phyloP scores from a whole-genome alignment of 2,797 vertebrate species.

The Sciaenops ocellatus region DNA sequence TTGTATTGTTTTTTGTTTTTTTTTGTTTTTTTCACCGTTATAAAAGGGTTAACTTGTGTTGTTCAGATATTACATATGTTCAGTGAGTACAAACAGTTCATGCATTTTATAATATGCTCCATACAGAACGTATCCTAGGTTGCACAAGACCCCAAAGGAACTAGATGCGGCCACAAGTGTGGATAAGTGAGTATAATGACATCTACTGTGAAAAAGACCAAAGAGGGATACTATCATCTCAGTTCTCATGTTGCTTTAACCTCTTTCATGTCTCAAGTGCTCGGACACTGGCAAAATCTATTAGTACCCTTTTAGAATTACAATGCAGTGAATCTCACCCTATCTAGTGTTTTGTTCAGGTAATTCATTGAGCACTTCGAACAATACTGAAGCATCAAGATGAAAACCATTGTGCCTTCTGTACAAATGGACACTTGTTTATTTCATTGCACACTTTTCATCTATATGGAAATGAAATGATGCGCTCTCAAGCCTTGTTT shows the following conservation, averaged over 20 bases:
- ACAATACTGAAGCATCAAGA: slow-evolving; percentile 81
- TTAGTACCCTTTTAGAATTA: slow-evolving; percentile 78
- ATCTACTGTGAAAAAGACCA: slow-evolving; percentile 72
- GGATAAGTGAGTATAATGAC: slow-evolving; percentile 69
- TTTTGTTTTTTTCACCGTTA: background rate
- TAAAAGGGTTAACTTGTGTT: background rate
- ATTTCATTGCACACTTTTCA: slow-evolving; percentile 82
- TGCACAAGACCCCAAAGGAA: slow-evolving; percentile 40
- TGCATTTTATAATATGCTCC: slow-evolving; percentile 18
- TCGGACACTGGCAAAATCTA: slow-evolving; percentile 81
- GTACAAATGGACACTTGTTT: slow-evolving; percentile 84
- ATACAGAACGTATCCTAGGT: slow-evolving; percentile 12
- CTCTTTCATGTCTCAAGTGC: slow-evolving; percentile 83
- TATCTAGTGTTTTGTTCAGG: slow-evolving; percentile 84
- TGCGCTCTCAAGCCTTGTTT: slow-evolving; percentile 75
- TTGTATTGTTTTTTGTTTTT: background rate
- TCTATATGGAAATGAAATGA: slow-evolving; percentile 87
- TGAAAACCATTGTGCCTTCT: slow-evolving; percentile 83
- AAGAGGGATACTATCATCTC: slow-evolving; percentile 71
- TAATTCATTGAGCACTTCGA: slow-evolving; percentile 80
- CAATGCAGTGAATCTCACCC: slow-evolving; percentile 77
- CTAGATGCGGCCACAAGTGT: slow-evolving; percentile 57
- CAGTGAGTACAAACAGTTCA: slow-evolving; percentile 5
- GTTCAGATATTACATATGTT: background rate
- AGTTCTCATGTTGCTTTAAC: slow-evolving; percentile 76